Conservation (phyloP, 2,888 invertebrate species). For the Calameuta idolon region DNA sequence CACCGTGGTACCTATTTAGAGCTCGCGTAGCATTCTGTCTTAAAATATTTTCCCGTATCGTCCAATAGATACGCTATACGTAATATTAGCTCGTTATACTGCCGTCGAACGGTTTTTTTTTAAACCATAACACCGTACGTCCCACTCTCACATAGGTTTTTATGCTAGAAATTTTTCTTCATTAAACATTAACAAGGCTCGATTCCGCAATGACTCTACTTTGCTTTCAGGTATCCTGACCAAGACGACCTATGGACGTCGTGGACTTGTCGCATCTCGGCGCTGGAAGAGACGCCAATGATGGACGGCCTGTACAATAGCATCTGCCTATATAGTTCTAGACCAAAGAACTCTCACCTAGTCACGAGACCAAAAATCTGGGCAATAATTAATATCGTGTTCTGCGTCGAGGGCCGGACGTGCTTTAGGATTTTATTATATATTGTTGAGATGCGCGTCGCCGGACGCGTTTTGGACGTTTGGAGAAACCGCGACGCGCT, state of each 20-base stretch:
- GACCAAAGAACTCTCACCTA: not conserved
- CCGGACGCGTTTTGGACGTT: not conserved
- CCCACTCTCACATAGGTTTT: not conserved
- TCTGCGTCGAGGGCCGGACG: not conserved
- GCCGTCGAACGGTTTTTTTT: not conserved
- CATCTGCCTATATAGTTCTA: not conserved
- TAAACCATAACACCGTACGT: not conserved
- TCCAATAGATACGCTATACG: conserved; percentile 36
- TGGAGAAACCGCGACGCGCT: not conserved
- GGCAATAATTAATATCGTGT: not conserved
- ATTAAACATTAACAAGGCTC: not conserved
- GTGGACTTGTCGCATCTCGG: not conserved
- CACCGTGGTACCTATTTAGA: conserved; percentile 43
- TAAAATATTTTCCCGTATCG: conserved; percentile 43
- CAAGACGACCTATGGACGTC: not conserved
- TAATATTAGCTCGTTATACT: conserved; percentile 24
- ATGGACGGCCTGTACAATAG: not conserved
- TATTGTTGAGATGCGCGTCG: not conserved
- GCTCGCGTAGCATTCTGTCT: conserved; percentile 42
- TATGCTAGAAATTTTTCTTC: not conserved
- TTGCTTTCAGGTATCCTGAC: not conserved
- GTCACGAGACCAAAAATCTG: not conserved
- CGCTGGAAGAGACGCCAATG: not conserved
- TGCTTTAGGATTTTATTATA: not conserved
- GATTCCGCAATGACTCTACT: not conserved